phyloP scores from a whole-genome alignment of 1,140 invertebrate genomes.

The Melanaphis sacchari region DNA sequence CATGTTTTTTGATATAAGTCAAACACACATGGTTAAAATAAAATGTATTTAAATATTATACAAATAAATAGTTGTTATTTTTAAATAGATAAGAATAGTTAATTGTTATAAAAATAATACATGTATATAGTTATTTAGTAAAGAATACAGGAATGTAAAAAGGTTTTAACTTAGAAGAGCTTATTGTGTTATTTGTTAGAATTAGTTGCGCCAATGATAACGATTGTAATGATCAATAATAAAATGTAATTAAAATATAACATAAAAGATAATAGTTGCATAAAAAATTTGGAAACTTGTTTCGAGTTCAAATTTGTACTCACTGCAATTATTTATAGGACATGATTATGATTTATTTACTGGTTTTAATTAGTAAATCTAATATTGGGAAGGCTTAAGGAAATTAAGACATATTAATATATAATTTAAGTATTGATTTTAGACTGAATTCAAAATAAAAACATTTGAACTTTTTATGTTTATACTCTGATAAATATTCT shows the following conservation, averaged over 20 bases:
- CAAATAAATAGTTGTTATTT: not conserved
- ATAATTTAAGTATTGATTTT: not conserved
- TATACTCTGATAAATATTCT: not conserved
- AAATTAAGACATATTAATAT: not conserved
- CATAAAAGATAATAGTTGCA: not conserved
- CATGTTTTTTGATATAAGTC: not conserved
- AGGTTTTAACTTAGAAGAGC: not conserved
- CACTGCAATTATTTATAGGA: not conserved
- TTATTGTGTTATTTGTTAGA: not conserved
- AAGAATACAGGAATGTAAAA: not conserved
- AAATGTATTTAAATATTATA: not conserved
- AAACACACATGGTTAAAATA: not conserved
- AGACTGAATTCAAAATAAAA: slow-evolving; percentile 6
- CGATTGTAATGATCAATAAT: not conserved
- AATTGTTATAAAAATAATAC: not conserved
- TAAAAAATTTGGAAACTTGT: not conserved
- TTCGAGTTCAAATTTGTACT: not conserved
- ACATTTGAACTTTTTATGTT: not conserved
- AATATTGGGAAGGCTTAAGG: not conserved
- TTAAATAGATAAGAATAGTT: not conserved
- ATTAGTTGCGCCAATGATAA: slow-evolving; percentile 9
- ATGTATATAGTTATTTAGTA: not conserved
- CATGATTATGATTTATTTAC: slow-evolving; percentile 35
- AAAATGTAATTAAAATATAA: not conserved
- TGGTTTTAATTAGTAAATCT: not conserved